Conservation (phyloP, 2,888 invertebrate species). For the Caenorhabditis wallacei region DNA sequence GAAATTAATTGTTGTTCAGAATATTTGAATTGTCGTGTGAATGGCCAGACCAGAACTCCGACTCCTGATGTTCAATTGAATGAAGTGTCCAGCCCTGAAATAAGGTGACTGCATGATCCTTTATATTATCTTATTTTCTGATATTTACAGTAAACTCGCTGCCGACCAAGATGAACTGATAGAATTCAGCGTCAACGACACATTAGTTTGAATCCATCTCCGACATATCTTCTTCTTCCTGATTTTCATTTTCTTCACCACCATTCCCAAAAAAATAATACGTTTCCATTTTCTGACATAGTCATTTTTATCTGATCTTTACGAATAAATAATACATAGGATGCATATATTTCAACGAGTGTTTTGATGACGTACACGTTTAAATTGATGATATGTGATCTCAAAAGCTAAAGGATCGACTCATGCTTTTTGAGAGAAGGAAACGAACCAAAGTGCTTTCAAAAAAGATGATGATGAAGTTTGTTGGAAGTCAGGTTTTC, state of each 20-base stretch:
- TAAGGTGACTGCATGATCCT: slow-evolving; percentile 13
- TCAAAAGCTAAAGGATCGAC: slow-evolving; percentile 43
- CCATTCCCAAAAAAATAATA: slow-evolving; percentile 4
- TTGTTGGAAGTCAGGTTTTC: background rate
- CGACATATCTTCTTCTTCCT: slow-evolving; percentile 10
- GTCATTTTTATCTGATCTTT: slow-evolving; percentile 43
- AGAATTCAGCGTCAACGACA: slow-evolving; percentile 60
- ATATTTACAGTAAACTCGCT: slow-evolving; percentile 43
- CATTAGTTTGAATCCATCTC: slow-evolving; percentile 34
- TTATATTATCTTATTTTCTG: background rate
- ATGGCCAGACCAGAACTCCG: slow-evolving; percentile 30
- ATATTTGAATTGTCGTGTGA: slow-evolving; percentile 30
- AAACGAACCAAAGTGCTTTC: slow-evolving; percentile 28
- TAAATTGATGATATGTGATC: slow-evolving; percentile 58
- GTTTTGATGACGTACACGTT: slow-evolving; percentile 57
- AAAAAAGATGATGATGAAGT: slow-evolving; percentile 7
- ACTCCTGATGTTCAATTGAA: slow-evolving; percentile 52
- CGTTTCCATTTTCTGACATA: slow-evolving; percentile 21
- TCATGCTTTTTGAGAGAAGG: slow-evolving; percentile 36
- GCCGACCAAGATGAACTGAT: slow-evolving; percentile 46
- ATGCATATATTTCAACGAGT: slow-evolving; percentile 51
- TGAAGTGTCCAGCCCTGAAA: slow-evolving; percentile 53
- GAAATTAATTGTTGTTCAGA: slow-evolving; percentile 25
- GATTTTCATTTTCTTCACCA: slow-evolving; percentile 4
- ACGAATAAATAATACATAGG: slow-evolving; percentile 49